Percentiles rank a stretch among this genome's conserved stretches.
Evolutionary conservation across 2,797 vertebrate species (phyloP).

Genomic region (Galagoides demidoff): DNA sequence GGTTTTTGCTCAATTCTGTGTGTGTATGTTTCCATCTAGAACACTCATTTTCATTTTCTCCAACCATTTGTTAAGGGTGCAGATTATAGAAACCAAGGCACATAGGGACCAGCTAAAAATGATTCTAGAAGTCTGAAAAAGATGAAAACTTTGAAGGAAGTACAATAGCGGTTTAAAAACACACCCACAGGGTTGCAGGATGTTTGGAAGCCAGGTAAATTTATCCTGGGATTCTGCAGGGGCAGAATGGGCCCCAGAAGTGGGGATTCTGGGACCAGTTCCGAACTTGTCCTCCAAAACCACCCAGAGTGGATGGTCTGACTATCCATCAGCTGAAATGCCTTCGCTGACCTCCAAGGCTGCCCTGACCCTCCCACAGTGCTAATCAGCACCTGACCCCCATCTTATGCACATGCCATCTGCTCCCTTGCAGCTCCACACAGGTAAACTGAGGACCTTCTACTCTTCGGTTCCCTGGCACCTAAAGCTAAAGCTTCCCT

Average conservation of each 20-base stretch:
- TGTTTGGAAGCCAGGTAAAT: not conserved
- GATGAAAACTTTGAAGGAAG: not conserved
- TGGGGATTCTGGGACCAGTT: not conserved
- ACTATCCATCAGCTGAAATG: not conserved
- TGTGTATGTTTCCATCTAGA: not conserved
- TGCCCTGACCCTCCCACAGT: not conserved
- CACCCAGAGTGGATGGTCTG: not conserved
- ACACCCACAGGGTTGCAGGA: no score
- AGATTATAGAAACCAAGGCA: not conserved
- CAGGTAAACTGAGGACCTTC: not conserved
- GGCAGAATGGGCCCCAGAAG: not conserved
- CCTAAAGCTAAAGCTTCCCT: not conserved
- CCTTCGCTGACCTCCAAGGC: no score
- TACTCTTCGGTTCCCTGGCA: not conserved
- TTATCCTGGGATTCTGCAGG: not conserved
- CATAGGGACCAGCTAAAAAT: not conserved
- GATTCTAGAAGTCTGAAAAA: not conserved
- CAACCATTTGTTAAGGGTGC: not conserved
- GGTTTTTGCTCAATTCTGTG: not conserved
- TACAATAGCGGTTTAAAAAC: not conserved
- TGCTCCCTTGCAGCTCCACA: not conserved
- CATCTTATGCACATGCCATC: not conserved
- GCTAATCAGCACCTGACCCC: no score
- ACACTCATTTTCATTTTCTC: not conserved
- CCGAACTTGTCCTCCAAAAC: not conserved